Evolutionary conservation across 92 coral and sea anemone genomes (phyloP), one percentile per base, ranked within the genome.

Genomic region (Actinostola sp.): DNA sequence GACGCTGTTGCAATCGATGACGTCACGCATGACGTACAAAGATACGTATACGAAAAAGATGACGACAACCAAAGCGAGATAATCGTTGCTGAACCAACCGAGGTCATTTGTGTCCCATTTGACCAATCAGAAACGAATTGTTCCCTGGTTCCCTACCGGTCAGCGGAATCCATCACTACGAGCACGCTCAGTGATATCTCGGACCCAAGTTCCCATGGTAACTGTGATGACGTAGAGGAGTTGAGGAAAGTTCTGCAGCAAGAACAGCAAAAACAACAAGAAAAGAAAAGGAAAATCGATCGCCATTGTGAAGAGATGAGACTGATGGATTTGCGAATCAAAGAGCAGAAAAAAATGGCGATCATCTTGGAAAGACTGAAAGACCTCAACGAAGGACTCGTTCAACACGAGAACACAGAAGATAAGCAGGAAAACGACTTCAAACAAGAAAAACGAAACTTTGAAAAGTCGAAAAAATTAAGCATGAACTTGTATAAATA

Each of bases 401-500:
- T 57, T 14, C 62, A 30, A 48, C 29, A 53, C 36, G 51, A 64
- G 15, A 64, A 0, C 6, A 23, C 27, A 31, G 51, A 21, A 24
- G 62, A 81, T 7, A n/a, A n/a, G n/a, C n/a, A 63, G 46, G 4
- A 59, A 45, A 24, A 10, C 23, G 33, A 13, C 30, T 20, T 50
- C 36, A 21, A 62, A 64, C 7, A 71, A 24, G 87, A 76, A 1
- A 68, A 69, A 13, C 60, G 42, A 35, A 70, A 61, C 53, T 60
- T 90, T n/a, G 72, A 66, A 51, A 82, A 76, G 64, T 80, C 92
- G 3, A 61, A 79, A 11, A 75, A 66, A 29, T 63, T 90, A 25
- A 90, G 97, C 38, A 63, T 39, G 28, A 84, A 90, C 42, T 65
- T 87, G 72, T 87, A 90, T 34, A 92, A 83, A 8, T 90, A 90